Conservation (phyloP, 2,888 invertebrate genomes). For the Hypomecis atomaria region DNA sequence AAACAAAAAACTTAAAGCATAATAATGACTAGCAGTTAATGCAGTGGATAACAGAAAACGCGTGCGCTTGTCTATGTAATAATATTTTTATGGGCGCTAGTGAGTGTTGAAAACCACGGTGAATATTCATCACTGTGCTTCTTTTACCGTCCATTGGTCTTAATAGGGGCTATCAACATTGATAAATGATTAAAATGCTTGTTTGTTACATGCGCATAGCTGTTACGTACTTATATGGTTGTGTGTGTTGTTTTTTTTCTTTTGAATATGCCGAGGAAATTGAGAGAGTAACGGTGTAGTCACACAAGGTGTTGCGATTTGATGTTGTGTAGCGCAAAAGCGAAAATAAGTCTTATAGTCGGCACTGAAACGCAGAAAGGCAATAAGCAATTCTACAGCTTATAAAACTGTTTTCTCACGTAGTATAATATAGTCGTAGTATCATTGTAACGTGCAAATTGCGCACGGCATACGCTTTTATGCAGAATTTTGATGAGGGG, state of each 20-base stretch:
- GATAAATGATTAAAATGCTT: conserved; percentile 8
- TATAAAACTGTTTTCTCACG: too few relatives aligned
- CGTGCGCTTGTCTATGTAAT: conserved; percentile 52
- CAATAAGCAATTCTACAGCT: too few relatives aligned
- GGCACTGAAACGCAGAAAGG: too few relatives aligned
- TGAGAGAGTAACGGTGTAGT: neutral
- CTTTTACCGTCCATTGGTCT: conserved; percentile 25
- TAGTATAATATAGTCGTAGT: too few relatives aligned
- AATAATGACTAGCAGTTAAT: conserved; percentile 48
- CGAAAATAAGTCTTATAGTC: too few relatives aligned
- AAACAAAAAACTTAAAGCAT: too few relatives aligned
- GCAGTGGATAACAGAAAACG: conserved; percentile 66
- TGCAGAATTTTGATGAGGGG: too few relatives aligned
- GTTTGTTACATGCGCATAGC: neutral
- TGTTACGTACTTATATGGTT: neutral
- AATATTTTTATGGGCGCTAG: conserved; percentile 29
- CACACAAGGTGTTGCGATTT: neutral
- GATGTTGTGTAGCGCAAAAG: neutral
- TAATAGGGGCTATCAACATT: conserved; percentile 30
- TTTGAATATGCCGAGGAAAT: neutral
- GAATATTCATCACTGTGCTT: conserved; percentile 34
- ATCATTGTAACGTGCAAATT: too few relatives aligned
- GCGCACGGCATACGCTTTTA: too few relatives aligned
- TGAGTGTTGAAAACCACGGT: conserved; percentile 40
- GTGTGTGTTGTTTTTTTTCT: neutral